Percentiles rank a stretch among this genome's conserved stretches.
Evolutionary conservation across 64 coral and sea anemone species (phyloP).

Genomic region (Astreopora myriophthalma): DNA sequence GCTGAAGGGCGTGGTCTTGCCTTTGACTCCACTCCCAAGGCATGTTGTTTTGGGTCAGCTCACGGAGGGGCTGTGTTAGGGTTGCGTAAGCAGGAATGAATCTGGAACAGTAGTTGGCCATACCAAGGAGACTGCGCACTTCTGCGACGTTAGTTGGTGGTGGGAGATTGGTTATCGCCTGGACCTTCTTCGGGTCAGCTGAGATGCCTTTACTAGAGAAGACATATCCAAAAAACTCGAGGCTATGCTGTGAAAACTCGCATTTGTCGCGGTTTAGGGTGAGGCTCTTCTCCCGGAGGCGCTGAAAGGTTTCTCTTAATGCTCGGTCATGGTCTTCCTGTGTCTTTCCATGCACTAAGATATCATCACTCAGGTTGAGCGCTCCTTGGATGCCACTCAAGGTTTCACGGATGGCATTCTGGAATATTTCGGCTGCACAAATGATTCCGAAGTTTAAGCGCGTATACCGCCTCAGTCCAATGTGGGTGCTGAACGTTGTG

Average conservation of each 20-base stretch:
- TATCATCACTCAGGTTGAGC: constrained; percentile 50
- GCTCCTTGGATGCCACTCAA: constrained; percentile 49
- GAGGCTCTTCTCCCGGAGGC: constrained; percentile 41
- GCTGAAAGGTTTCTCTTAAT: constrained; percentile 23
- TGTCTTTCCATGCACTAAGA: too few species aligned
- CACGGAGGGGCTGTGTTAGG: constrained; percentile 28
- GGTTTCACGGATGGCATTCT: constrained; percentile 69
- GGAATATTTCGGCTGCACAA: constrained; percentile 53
- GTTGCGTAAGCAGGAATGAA: too few species aligned
- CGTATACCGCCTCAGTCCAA: constrained; percentile 38
- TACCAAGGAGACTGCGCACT: constrained; percentile 43
- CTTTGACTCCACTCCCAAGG: neutral
- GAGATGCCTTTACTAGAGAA: constrained; percentile 42
- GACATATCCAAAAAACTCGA: constrained; percentile 53
- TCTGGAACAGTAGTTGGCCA: too few species aligned
- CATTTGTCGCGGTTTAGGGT: constrained; percentile 53
- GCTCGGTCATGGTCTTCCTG: too few species aligned
- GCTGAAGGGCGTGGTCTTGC: constrained; percentile 39
- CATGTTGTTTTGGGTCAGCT: constrained; percentile 42
- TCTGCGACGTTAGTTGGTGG: constrained; percentile 37
- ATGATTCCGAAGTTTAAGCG: constrained; percentile 65
- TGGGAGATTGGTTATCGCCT: constrained; percentile 33
- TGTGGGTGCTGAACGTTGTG: constrained; percentile 64
- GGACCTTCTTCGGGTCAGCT: constrained; percentile 47
- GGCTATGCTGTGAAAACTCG: constrained; percentile 9